Percentiles rank a stretch among this genome's conserved stretches.
phyloP scores from a whole-genome alignment of 2,888 invertebrate genomes.

The Macrophya alboannulata region DNA sequence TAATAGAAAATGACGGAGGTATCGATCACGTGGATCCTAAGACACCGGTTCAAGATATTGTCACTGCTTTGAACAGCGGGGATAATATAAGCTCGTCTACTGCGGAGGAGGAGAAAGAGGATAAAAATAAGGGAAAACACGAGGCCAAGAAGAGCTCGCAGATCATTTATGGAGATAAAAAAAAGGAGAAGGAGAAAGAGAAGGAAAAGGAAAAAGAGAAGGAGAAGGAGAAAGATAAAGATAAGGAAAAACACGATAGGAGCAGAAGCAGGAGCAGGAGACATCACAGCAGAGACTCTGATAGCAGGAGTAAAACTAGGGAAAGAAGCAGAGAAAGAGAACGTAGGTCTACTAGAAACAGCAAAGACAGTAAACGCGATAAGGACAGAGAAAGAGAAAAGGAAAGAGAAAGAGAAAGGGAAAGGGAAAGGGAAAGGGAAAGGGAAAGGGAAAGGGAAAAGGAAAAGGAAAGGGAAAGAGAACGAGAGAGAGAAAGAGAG shows the following conservation, averaged over 20 bases:
- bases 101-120: slow-evolving; percentile 65
- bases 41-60: slow-evolving; percentile 86
- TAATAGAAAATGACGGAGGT: slow-evolving; percentile 79
- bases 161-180: slow-evolving; percentile 66
- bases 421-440: slow-evolving; percentile 68
- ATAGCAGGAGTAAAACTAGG: slow-evolving; percentile 69
- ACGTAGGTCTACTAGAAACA: slow-evolving; percentile 64
- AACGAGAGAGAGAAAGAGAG: slow-evolving; percentile 68
- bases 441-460: slow-evolving; percentile 68
- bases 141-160: slow-evolving; percentile 58
- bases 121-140: slow-evolving; percentile 58
- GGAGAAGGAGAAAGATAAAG: slow-evolving; percentile 66
- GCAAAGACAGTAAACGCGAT: slow-evolving; percentile 58
- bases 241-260: slow-evolving; percentile 64
- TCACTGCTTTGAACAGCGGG: slow-evolving; percentile 83
- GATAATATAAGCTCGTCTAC: slow-evolving; percentile 68
- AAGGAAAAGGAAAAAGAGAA: slow-evolving; percentile 72
- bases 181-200: slow-evolving; percentile 68
- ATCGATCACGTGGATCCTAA: slow-evolving; percentile 82
- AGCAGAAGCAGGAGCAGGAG: slow-evolving; percentile 68
- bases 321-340: slow-evolving; percentile 74
- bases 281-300: slow-evolving; percentile 68
- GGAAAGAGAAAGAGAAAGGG: slow-evolving; percentile 70
- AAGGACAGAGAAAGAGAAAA: slow-evolving; percentile 67
- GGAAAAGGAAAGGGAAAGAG: slow-evolving; percentile 70